Base-by-base conservation (phyloP, 2,113 vertebrate genomes). In the Melospiza georgiana region DNA sequence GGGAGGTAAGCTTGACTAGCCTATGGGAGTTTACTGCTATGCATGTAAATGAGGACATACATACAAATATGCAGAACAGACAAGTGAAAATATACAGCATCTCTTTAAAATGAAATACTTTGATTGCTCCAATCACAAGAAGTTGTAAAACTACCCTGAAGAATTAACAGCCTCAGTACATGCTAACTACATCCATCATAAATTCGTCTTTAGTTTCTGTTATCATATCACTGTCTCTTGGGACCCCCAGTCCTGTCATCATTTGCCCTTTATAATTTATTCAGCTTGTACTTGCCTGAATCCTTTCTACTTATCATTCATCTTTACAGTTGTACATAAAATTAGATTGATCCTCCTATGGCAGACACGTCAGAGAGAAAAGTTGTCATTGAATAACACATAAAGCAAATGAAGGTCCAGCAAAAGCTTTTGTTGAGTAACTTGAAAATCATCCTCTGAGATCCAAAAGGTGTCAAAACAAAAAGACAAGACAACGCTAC, bases 191-290 rank as follows among this genome's bases (percentile, higher is more conserved):
- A 97, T 97, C 97, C 97, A 98, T 98, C 98, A 98, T 98, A 98
- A 98, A 98, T 98, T 98, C 68, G 5, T 96, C 96, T 98, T 97
- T 97, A 97, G 97, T 97, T 97, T 98, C 97, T 97, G 97, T 98
- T 98, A 98, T 98, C 98, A 95, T 97, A 98, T 98, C 97, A 87
- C 92, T 94, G 89, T 97, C 98, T 98, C 98, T 80, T 81, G 97
- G 97, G 98, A 98, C 94, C 96, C 95, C 83, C 95, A 95, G 95
- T 75, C 96, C 97, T 98, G 98, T 98, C 98, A 98, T 97, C 98
- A 96, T 98, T 98, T 98, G 97, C 98, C 97, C 98, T 98, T 98
- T 98, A 98, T 98, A 98, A 98, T 98, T 98, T 98, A 98, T 98
- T 98, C 97, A 98, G 96, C 97, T 98, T 96, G 96, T 97, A 98